phyloP scores from a whole-genome alignment of 2,888 invertebrate genomes.

The Cephus spinipes region DNA sequence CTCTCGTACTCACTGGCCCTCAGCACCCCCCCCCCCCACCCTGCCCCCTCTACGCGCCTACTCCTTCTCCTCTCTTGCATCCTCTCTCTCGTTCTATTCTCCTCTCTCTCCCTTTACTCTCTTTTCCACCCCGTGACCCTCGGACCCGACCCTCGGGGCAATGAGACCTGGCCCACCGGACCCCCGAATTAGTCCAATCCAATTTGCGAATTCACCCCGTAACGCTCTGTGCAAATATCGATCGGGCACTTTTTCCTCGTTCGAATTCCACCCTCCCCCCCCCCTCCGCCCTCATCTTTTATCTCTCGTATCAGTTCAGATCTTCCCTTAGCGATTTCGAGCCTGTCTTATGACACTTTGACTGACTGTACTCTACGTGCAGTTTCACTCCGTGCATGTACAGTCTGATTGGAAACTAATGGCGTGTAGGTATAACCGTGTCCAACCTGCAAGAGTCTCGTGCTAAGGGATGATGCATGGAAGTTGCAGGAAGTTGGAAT shows the following conservation, averaged over 20 bases:
- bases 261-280: background rate
- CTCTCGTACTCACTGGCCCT: conserved; percentile 31
- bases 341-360: no score
- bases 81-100: conserved; percentile 30
- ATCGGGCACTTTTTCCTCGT: background rate
- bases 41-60: conserved; percentile 18
- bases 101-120: conserved; percentile 21
- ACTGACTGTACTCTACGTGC: no score
- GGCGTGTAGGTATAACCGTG: no score
- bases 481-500: no score
- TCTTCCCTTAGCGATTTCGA: no score
- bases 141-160: conserved; percentile 49
- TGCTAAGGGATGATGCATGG: no score
- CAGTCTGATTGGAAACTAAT: no score
- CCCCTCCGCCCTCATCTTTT: background rate
- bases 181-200: conserved; percentile 47
- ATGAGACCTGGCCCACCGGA: conserved; percentile 33
- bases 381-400: no score
- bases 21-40: conserved; percentile 21
- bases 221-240: conserved; percentile 22
- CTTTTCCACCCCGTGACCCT: conserved; percentile 40
- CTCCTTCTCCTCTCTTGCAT: conserved; percentile 26
- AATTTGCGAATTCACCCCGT: conserved; percentile 56
- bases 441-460: no score
- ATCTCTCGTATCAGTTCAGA: no score